Evolutionary conservation across 2,113 vertebrate genomes (phyloP), one percentile per base, ranked within the genome.

Genomic region (Heloderma charlesbogerti): DNA sequence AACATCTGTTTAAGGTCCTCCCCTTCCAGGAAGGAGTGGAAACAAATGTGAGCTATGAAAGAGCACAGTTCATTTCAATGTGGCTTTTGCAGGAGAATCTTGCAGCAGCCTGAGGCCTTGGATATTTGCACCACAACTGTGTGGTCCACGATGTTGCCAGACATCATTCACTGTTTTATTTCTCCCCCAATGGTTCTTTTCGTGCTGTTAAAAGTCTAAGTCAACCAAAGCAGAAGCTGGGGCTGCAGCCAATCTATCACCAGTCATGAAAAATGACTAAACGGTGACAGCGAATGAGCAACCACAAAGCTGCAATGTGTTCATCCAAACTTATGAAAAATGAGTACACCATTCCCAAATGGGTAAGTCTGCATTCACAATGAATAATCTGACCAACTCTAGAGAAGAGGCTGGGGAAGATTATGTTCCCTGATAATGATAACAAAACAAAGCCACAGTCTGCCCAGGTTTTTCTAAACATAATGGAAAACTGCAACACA

Each of bases 401-500:
- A 71, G 51, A 71, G 48, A 37, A 88, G 6, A 91, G 66, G 91
- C 37, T 45, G 45, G 48, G 25, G 10, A 91, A 94, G 81, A 91
- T 43, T 34, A 9, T 74, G 78, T 0, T 90, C 60, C 43, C 86
- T 84, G 84, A 57, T 48, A 89, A 80, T 0, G 1, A n/a, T 1
- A 86, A 91, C 85, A 92, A 88, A 92, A 83, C 74, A 85, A 91
- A 71, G 84, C 29, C 69, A 54, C 25, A 94, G 25, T 31, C 84
- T 75, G 37, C 34, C 77, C 25, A 20, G 40, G 71, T 1, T 77
- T 37, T 71, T 60, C 78, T 87, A 51, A 85, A 63, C 10, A 8
- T 82, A 83, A 92, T 77, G 77, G 34, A 74, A 83, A 82, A 94
- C 86, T 85, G 92, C 79, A 95, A 91, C 57, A 25, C 0, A 84